Evolutionary conservation across 1,140 invertebrate genomes (phyloP).

Genomic region (Dysdera silvatica): DNA sequence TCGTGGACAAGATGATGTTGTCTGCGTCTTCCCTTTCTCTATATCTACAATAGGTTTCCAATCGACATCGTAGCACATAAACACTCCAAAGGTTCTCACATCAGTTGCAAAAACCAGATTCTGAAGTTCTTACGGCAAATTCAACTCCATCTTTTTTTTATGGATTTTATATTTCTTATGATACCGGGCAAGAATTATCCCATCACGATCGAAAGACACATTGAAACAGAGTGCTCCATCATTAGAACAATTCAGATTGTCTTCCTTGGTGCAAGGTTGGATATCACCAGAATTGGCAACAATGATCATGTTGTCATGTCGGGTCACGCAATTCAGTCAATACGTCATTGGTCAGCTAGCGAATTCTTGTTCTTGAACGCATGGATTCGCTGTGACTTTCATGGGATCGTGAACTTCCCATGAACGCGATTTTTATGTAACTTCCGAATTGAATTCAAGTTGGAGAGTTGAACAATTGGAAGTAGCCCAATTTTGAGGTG

Average conservation of each 20-base stretch:
- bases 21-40: background rate
- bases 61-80: constrained; percentile 68
- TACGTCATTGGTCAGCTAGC: constrained; percentile 33
- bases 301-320: constrained; percentile 50
- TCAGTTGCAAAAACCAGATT: constrained; percentile 53
- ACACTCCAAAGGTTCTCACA: constrained; percentile 56
- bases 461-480: no score
- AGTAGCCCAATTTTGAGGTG: background rate
- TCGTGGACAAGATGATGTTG: constrained; percentile 49
- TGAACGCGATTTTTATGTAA: no score
- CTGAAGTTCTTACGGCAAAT: constrained; percentile 48
- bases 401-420: constrained; percentile 20
- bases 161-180: constrained; percentile 64
- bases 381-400: constrained; percentile 6
- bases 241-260: constrained; percentile 32
- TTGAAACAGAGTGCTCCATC: constrained; percentile 55
- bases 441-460: no score
- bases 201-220: constrained; percentile 60
- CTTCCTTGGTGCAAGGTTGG: background rate
- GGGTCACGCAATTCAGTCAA: constrained; percentile 52
- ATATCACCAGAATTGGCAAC: constrained; percentile 57
- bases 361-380: constrained; percentile 1
- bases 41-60: constrained; percentile 49
- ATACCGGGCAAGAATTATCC: constrained; percentile 55
- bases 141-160: constrained; percentile 49